phyloP scores from a whole-genome alignment of 2,888 invertebrate genomes.

The Hirtodrosophila confusa region DNA sequence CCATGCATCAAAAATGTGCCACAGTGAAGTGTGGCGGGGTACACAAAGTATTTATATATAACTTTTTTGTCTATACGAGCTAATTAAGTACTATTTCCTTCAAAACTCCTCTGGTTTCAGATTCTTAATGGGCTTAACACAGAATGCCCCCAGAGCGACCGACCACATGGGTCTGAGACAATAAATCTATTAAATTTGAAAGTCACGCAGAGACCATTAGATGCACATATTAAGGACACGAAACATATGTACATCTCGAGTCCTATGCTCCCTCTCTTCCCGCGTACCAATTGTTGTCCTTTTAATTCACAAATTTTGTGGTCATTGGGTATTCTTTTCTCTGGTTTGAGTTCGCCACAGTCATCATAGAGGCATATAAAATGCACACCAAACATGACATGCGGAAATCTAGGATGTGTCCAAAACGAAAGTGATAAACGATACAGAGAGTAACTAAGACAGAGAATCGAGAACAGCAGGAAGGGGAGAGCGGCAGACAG shows the following conservation, averaged over 20 bases:
- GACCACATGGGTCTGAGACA: conserved; percentile 22
- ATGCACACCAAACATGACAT: conserved; percentile 55
- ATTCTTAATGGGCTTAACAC: conserved; percentile 19
- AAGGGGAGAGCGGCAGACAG: conserved; percentile 45
- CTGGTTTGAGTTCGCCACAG: conserved; percentile 11
- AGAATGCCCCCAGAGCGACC: not conserved
- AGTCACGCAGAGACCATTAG: conserved; percentile 47
- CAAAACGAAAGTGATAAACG: conserved; percentile 77
- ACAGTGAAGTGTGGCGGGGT: too few species aligned
- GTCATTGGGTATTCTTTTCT: conserved; percentile 39
- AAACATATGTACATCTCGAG: conserved; percentile 20
- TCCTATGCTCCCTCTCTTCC: not conserved
- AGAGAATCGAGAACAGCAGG: not conserved
- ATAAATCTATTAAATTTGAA: conserved; percentile 21
- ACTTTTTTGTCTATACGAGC: too few species aligned
- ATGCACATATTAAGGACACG: conserved; percentile 50
- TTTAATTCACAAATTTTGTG: conserved; percentile 51
- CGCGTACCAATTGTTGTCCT: conserved; percentile 5
- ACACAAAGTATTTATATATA: too few species aligned
- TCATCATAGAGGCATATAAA: conserved; percentile 34
- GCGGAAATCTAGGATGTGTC: conserved; percentile 49
- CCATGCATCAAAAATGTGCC: too few species aligned
- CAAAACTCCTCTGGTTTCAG: conserved; percentile 5
- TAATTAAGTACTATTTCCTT: too few species aligned
- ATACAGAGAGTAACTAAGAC: conserved; percentile 40